These are phyloP conservation scores for Cladorhizidae sp. DNA, from an alignment of 37 sponge, comb jelly and placozoan genomes.

Conservation along the genomic window DNA sequence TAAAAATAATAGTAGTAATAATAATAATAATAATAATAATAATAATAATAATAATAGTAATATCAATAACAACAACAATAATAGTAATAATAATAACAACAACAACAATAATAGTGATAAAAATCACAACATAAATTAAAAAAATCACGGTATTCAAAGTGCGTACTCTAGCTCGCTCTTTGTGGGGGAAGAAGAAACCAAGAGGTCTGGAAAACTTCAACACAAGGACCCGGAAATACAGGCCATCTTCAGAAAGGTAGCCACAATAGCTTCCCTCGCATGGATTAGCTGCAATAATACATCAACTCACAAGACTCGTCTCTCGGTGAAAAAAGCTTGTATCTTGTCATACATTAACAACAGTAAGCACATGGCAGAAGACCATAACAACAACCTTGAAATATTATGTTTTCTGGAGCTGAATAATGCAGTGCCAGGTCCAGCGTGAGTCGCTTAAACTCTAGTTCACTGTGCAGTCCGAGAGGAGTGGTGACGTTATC, in stretches of 20 bases:
- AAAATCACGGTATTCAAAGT: not conserved
- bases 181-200: constrained; percentile 69
- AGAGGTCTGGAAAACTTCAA: constrained; percentile 67
- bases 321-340: no score
- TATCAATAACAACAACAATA: no score
- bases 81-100: not conserved
- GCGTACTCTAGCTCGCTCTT: constrained; percentile 64
- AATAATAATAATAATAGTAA: no score
- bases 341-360: no score
- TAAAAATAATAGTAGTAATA: no score
- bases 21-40: no score
- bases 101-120: not conserved
- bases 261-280: constrained; percentile 55
- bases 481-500: constrained; percentile 30
- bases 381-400: constrained; percentile 14
- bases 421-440: constrained; percentile 40
- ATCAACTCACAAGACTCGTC: no score
- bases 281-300: constrained; percentile 17
- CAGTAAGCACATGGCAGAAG: no score
- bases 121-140: not conserved
- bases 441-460: constrained; percentile 18
- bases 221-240: constrained; percentile 49
- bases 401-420: constrained; percentile 9
- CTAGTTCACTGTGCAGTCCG: not conserved
- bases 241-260: constrained; percentile 19